These are phyloP conservation scores for Scaptomyza flava DNA, from an alignment of 2,888 invertebrate genomes.

Conservation along the genomic window DNA sequence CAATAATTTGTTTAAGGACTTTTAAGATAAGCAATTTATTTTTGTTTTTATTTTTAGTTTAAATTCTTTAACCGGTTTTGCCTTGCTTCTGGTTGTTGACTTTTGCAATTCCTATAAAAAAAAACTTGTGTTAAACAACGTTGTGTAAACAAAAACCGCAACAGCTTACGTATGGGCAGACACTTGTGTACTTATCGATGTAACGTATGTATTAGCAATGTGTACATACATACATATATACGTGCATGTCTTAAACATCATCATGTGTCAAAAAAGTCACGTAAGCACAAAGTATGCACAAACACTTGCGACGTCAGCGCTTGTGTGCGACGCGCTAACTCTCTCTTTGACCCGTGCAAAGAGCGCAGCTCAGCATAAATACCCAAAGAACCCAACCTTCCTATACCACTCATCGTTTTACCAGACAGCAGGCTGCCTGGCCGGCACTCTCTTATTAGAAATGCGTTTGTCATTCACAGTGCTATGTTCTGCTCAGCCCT, in stretches of 20 bases:
- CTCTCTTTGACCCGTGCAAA: conserved; percentile 53
- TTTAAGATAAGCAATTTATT: conserved; percentile 1
- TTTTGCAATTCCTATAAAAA: conserved; percentile 12
- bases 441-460: conserved; percentile 44
- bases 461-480: conserved; percentile 43
- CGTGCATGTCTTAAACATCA: conserved; percentile 9
- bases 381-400: conserved; percentile 3
- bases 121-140: conserved; percentile 7
- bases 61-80: conserved; percentile 27
- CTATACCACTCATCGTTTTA: conserved; percentile 18
- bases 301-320: conserved; percentile 50
- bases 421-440: conserved; percentile 21
- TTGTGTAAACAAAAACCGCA: conserved; percentile 21
- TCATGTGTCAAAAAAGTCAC: conserved; percentile 50
- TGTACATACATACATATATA: conserved; percentile 1
- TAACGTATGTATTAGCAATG: conserved; percentile 5
- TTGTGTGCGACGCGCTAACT: conserved; percentile 13
- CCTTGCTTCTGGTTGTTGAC: conserved; percentile 18
- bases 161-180: background rate
- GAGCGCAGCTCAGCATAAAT: conserved; percentile 35
- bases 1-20: conserved; percentile 1
- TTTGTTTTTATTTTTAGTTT: background rate
- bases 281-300: conserved; percentile 59
- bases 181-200: background rate
- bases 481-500: conserved; percentile 14